Percentiles rank a stretch among this genome's conserved stretches.
phyloP scores from a whole-genome alignment of 2,113 vertebrate genomes.

The Daboia siamensis region DNA sequence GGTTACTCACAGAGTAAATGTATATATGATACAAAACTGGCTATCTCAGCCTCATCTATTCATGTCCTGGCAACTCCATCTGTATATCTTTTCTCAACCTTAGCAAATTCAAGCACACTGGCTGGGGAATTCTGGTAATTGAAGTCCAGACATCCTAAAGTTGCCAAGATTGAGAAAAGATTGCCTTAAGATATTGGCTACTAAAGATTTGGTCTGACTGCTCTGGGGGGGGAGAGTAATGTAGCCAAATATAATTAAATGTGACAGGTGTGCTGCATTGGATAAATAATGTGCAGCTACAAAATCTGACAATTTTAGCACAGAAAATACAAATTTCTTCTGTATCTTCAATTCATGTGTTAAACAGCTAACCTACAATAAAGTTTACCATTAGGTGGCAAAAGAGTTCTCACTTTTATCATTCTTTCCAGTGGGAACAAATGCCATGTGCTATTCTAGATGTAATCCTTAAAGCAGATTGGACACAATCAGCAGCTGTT shows the following conservation, averaged over 20 bases:
- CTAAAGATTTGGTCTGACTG: background rate
- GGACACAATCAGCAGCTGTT: background rate
- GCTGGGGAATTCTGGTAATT: background rate
- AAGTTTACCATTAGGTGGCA: conserved; percentile 10
- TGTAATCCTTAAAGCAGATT: conserved; percentile 1
- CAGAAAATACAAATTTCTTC: background rate
- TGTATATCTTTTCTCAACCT: background rate
- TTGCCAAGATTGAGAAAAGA: background rate
- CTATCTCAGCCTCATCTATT: background rate
- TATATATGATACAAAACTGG: background rate
- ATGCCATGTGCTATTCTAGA: background rate
- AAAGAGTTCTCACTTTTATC: background rate
- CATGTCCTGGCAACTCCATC: background rate
- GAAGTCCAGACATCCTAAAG: background rate
- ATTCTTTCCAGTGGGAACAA: background rate
- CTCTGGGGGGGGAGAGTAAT: background rate
- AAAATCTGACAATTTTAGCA: background rate
- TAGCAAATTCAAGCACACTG: background rate
- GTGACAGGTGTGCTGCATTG: background rate
- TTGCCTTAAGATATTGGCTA: background rate
- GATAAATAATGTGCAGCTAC: background rate
- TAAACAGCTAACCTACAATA: background rate
- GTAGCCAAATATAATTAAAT: background rate
- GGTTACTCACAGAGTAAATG: background rate
- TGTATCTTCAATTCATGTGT: background rate